Evolutionary conservation across 2,797 vertebrate species (phyloP).

Genomic region (Lophius americanus): DNA sequence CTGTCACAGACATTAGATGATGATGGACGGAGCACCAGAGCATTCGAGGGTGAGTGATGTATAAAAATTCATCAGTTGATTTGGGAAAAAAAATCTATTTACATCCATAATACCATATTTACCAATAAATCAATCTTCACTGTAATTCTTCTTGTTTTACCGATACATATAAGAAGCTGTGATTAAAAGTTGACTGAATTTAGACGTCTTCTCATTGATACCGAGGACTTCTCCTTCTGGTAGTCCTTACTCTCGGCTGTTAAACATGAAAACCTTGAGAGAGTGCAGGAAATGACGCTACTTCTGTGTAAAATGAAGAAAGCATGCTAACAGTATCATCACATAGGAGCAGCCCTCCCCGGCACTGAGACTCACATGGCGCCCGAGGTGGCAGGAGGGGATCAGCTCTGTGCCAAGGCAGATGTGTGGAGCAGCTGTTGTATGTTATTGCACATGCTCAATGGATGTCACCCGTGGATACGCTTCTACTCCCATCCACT

Average conservation of each 20-base stretch:
- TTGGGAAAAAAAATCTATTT: no score
- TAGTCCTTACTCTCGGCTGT: no score
- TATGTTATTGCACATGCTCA: constrained; percentile 96
- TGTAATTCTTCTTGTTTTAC: no score
- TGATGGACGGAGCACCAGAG: constrained; percentile 75
- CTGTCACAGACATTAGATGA: constrained; percentile 87
- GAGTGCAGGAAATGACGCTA: no score
- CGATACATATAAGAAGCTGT: no score
- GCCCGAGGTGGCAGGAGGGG: constrained; percentile 91
- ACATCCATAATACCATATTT: no score
- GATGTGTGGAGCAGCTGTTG: constrained; percentile 98
- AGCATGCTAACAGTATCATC: not conserved
- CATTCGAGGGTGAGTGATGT: constrained; percentile 82
- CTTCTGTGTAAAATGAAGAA: not conserved
- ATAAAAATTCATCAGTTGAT: not conserved
- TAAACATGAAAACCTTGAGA: no score
- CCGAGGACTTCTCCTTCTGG: no score
- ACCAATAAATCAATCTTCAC: no score
- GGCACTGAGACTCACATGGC: constrained; percentile 98
- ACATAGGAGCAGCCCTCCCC: constrained; percentile 57
- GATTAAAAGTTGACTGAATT: no score
- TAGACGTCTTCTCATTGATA: no score
- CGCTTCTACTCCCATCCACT: constrained; percentile 90
- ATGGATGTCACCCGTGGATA: constrained; percentile 92
- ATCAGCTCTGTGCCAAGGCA: constrained; percentile 84